Evolutionary conservation across 2,113 vertebrate genomes (phyloP).

Genomic region (Notiomystis cincta): DNA sequence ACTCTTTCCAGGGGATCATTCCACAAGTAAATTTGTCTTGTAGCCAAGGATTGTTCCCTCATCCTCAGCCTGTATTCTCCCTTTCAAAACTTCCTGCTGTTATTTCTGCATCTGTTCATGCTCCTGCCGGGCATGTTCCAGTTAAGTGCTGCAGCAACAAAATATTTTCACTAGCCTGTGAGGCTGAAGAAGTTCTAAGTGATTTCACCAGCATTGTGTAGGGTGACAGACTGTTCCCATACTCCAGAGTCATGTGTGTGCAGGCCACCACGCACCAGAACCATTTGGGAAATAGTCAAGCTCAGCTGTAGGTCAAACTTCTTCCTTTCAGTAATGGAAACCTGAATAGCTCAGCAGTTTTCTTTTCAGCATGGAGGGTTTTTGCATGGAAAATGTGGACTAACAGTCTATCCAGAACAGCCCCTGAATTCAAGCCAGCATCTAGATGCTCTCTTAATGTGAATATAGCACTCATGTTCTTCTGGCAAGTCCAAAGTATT

Average conservation of each 20-base stretch:
- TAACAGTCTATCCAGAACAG: neutral
- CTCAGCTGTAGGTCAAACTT: neutral
- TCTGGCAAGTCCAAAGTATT: neutral
- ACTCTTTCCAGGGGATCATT: neutral
- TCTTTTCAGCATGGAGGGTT: neutral
- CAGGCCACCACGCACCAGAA: neutral
- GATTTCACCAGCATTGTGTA: neutral
- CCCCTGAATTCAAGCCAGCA: neutral
- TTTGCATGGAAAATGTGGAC: neutral
- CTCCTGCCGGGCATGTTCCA: neutral
- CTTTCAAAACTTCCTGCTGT: neutral
- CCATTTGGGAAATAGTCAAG: neutral
- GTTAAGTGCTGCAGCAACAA: neutral
- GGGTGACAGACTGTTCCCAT: neutral
- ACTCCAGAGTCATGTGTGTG: neutral
- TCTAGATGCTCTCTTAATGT: neutral
- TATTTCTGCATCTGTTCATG: neutral
- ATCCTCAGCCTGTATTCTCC: neutral
- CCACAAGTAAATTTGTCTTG: neutral
- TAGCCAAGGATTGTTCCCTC: neutral
- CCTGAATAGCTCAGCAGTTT: neutral
- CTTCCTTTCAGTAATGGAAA: conserved; percentile 17
- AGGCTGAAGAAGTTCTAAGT: neutral
- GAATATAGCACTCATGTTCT: neutral
- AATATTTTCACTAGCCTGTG: neutral